Evolutionary conservation across 2,888 invertebrate species (phyloP), one percentile per base, ranked within the genome.

Genomic region (Ischnus inquisitorius): DNA sequence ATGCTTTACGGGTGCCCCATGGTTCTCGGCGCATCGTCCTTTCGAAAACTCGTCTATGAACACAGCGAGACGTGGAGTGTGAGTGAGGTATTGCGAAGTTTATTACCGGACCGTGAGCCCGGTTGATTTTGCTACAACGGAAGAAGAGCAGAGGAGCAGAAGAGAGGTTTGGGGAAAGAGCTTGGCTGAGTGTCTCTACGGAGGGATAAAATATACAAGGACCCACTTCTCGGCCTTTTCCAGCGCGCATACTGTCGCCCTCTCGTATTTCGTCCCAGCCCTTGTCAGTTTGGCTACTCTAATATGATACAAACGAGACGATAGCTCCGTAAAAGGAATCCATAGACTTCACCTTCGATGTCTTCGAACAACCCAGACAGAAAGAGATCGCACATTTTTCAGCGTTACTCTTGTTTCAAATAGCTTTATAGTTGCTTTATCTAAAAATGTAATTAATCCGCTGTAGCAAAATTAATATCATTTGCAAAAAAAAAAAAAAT

Each of bases 1-100:
- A 85, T 89, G 89, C 89, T 90, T 88, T 88, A 88, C 86, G 87
- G 83, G 78, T n/a, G n/a, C n/a, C 76, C 43, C 57, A 25, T 39
- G 57, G 46, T 81, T 64, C 69, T 84, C 64, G 10, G 62, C 54
- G 65, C 46, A 57, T 54, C 83, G 87, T 87, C 86, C 88, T 88
- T 81, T 87, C 85, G 85, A 85, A n/a, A 88, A 86, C 84, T 86
- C 86, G 87, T 87, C 86, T 85, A 80, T 83, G 60, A 82, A 76
- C 74, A 57, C 54, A 62, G 60, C 25, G 57, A 68, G 76, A 67
- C 8, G 34, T 34, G 8, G 34, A 34, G 34, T 34, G 6, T 34
- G 34, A 6, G 34, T 6, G 34, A 34, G 34, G 68, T 72, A 60
- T 60, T 74, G 19, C 85, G 83, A 87, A 89, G 87, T 91, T 91